Evolutionary conservation across 2,113 vertebrate genomes (phyloP), one percentile per base, ranked within the genome.

Genomic region (Xenopus borealis): DNA sequence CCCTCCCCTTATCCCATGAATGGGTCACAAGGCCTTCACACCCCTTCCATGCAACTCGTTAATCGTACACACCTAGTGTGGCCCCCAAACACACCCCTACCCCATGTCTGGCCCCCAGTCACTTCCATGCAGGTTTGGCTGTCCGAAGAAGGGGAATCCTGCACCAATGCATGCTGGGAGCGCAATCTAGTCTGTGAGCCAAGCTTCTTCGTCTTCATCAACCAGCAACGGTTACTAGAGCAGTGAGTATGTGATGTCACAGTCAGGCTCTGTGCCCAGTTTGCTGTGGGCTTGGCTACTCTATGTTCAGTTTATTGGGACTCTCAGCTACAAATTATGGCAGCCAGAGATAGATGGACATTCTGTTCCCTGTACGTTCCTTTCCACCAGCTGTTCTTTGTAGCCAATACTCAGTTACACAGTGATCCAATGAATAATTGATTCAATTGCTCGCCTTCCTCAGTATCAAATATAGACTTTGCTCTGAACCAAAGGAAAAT

Each of bases 161-260:
- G 97, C 78, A 93, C 94, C 0, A 88, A 88, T 9, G 89, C 94
- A 3, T 98, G 97, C 82, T 91, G 91, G 83, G 85, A 20, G 6
- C 92, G 4, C 0, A 88, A 91, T 5, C 90, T 98, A 40, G 83
- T 98, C 79, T 99, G 96, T 0, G 97, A 99, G 84, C 95, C 95
- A 0, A 88, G 94, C 65, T 94, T 96, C 87, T 98, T 95, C 84
- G 90, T 88, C 45, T 91, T 96, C 85, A 90, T 98, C 89, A 98
- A 98, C 90, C 91, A 87, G 77, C 94, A 87, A 79, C 93, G 94
- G 53, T 91, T 94, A 72, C 96, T 98, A 74, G 92, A 79, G 61
- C 89, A 91, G 97, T 98, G 85, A 97, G 95, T 88, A 53, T 55
- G 16, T 11, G 4, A 16, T 19, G 33, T 6, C 33, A 9, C 33